Percentiles rank a stretch among this genome's conserved stretches.
Evolutionary conservation across 2,797 vertebrate genomes (phyloP).

Genomic region (Pseudotriccus pelzelni): DNA sequence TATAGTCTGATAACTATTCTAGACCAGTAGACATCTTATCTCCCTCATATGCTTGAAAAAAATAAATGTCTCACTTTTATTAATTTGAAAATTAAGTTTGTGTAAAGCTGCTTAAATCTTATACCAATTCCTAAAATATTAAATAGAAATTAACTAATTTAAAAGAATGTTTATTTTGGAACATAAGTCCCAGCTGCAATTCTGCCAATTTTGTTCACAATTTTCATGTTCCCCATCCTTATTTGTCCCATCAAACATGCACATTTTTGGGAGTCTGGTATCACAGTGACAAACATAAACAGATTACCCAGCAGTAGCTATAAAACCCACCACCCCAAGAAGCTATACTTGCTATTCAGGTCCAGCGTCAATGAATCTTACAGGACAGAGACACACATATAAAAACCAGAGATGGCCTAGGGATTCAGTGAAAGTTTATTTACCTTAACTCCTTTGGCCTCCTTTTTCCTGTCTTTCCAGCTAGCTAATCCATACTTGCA

Average conservation of each 20-base stretch:
- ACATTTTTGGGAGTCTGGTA: background rate
- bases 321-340: background rate
- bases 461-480: background rate
- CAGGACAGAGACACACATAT: background rate
- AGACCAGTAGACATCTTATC: background rate
- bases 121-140: background rate
- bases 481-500: too few relatives aligned
- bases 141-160: background rate
- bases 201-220: background rate
- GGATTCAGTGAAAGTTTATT: background rate
- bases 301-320: background rate
- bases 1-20: background rate
- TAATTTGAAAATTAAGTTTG: background rate
- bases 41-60: background rate
- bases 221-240: background rate
- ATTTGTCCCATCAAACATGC: background rate
- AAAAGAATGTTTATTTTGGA: background rate
- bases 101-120: background rate
- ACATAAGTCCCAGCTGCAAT: background rate
- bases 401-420: background rate
- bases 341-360: background rate
- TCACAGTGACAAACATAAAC: background rate
- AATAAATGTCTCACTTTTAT: background rate
- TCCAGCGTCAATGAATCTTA: background rate
- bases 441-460: background rate